Percentiles rank a stretch among this genome's conserved stretches.
Evolutionary conservation across 1,140 invertebrate species (phyloP).

Genomic region (Drosophila ironensis): DNA sequence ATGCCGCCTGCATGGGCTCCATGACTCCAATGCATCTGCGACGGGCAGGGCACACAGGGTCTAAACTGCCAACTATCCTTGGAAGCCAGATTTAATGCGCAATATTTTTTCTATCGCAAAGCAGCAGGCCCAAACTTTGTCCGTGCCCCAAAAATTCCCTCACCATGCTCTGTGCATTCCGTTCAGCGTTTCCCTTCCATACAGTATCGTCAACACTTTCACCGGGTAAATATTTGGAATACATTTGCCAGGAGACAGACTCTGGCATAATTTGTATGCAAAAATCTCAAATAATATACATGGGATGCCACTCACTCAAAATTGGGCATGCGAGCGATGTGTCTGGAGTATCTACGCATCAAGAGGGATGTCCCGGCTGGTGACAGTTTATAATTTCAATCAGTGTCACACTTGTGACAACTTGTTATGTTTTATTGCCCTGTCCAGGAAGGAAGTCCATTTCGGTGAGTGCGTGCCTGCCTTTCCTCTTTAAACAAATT

Average conservation of each 20-base stretch:
- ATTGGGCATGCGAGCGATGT: neutral
- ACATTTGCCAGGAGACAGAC: slow-evolving; percentile 35
- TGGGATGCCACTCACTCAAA: slow-evolving; percentile 17
- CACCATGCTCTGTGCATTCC: neutral
- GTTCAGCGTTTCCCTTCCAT: neutral
- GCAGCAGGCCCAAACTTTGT: slow-evolving; percentile 28
- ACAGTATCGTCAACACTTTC: slow-evolving; percentile 60
- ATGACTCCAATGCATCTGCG: slow-evolving; percentile 9
- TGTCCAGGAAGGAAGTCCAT: slow-evolving; percentile 2
- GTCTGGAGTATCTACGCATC: slow-evolving; percentile 9
- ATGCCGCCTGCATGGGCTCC: neutral
- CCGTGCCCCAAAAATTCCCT: neutral
- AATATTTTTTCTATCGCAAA: slow-evolving; percentile 38
- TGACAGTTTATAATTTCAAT: slow-evolving; percentile 74
- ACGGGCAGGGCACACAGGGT: neutral
- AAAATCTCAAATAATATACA: slow-evolving; percentile 66
- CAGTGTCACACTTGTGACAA: slow-evolving; percentile 63
- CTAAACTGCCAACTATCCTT: slow-evolving; percentile 40
- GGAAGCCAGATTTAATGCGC: slow-evolving; percentile 42
- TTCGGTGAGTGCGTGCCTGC: neutral
- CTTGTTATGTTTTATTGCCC: slow-evolving; percentile 58
- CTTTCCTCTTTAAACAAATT: neutral
- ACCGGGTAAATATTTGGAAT: slow-evolving; percentile 67
- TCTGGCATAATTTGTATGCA: slow-evolving; percentile 69
- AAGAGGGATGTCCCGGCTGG: slow-evolving; percentile 24